Evolutionary conservation across 1,140 invertebrate genomes (phyloP).

Genomic region (Brachionus paranguensis): DNA sequence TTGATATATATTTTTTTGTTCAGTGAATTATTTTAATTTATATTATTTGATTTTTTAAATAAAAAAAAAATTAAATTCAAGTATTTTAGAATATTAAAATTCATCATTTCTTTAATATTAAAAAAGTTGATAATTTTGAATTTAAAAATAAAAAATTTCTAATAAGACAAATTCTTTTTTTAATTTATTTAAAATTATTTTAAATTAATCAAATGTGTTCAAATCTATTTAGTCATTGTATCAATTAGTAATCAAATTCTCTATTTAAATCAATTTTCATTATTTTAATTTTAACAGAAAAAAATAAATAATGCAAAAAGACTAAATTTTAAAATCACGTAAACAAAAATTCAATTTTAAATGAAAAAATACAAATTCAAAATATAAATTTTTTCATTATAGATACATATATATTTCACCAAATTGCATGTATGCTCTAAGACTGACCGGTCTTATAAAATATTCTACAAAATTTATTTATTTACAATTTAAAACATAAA

Average conservation of each 20-base stretch:
- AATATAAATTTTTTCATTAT: neutral
- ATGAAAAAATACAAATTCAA: neutral
- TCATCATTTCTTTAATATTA: too few species aligned
- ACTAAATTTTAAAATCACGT: neutral
- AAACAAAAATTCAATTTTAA: neutral
- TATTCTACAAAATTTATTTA: neutral
- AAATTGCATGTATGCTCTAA: neutral
- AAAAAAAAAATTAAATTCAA: too few species aligned
- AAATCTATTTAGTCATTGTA: neutral
- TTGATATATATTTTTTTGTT: too few species aligned
- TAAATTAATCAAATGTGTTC: neutral
- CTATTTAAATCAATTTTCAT: neutral
- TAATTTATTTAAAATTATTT: neutral
- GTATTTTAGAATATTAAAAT: too few species aligned
- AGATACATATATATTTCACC: neutral
- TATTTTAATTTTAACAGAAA: neutral
- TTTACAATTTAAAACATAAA: conserved; percentile 28
- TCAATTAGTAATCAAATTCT: neutral
- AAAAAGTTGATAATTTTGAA: too few species aligned
- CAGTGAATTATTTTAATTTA: too few species aligned
- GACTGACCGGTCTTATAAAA: neutral
- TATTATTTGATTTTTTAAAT: too few species aligned
- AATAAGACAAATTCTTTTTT: neutral
- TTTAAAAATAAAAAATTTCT: neutral
- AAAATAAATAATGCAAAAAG: conserved; percentile 1